These are phyloP conservation scores for Tonatia bakeri DNA, from an alignment of 2,113 vertebrate species.

Conservation along the genomic window DNA sequence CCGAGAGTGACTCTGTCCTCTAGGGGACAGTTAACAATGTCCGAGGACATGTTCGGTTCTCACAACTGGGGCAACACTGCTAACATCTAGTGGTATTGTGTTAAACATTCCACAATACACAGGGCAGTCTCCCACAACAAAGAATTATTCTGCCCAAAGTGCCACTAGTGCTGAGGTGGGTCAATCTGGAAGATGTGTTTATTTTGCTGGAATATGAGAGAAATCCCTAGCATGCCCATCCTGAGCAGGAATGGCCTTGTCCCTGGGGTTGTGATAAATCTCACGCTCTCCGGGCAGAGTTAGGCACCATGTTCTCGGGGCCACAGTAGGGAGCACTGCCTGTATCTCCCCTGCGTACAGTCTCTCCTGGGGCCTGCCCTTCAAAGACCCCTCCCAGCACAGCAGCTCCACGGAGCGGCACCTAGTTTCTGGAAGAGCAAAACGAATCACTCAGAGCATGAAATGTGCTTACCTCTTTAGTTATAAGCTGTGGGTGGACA, in stretches of 20 bases:
- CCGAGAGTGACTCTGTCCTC: background rate
- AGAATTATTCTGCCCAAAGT: background rate
- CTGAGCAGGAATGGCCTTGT: background rate
- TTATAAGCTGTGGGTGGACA: no score
- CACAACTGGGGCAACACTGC: background rate
- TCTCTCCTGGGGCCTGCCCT: background rate
- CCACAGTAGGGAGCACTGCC: rapidly evolving
- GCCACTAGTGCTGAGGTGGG: background rate
- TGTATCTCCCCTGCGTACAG: background rate
- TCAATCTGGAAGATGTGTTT: background rate
- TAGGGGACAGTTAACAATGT: background rate
- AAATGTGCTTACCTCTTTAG: background rate
- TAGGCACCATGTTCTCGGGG: background rate
- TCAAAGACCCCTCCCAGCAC: background rate
- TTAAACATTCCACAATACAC: background rate
- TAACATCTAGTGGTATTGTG: background rate
- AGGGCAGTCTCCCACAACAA: background rate
- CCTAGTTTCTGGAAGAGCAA: background rate
- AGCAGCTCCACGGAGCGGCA: background rate
- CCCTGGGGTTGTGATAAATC: background rate
- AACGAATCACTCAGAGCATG: background rate
- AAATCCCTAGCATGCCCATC: background rate
- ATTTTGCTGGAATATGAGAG: background rate
- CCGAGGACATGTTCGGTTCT: background rate
- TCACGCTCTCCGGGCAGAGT: background rate